Conservation (phyloP, 2,113 vertebrate genomes). For the Muntiacus reevesi region DNA sequence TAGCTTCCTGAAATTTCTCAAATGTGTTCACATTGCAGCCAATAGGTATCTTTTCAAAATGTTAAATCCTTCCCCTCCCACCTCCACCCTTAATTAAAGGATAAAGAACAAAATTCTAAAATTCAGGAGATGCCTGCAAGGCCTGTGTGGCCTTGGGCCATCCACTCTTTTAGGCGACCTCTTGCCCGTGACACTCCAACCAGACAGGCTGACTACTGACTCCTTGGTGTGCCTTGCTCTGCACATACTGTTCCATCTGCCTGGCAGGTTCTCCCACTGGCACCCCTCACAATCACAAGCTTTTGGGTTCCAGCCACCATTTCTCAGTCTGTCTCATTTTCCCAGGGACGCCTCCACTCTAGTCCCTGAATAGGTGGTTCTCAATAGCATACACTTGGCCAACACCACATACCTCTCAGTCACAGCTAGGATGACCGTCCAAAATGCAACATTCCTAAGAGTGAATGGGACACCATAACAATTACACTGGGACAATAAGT, state of each 20-base stretch:
- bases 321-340: background rate
- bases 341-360: background rate
- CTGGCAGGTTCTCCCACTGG: background rate
- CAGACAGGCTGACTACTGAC: background rate
- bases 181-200: background rate
- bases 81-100: background rate
- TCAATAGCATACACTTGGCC: background rate
- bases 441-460: background rate
- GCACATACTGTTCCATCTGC: background rate
- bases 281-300: background rate
- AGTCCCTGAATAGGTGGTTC: background rate
- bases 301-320: background rate
- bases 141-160: background rate
- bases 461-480: background rate
- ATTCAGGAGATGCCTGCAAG: background rate
- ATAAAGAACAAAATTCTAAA: background rate
- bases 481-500: background rate
- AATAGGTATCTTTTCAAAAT: background rate
- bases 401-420: background rate
- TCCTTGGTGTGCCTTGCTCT: background rate
- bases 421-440: background rate
- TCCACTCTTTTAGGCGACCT: background rate
- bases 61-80: background rate
- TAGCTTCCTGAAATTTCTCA: background rate
- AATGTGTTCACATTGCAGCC: background rate